A percentile compares a stretch with the other conserved stretches of the same genome.
Evolutionary conservation across 2,113 vertebrate species (phyloP).

Genomic region (Dascyllus trimaculatus): DNA sequence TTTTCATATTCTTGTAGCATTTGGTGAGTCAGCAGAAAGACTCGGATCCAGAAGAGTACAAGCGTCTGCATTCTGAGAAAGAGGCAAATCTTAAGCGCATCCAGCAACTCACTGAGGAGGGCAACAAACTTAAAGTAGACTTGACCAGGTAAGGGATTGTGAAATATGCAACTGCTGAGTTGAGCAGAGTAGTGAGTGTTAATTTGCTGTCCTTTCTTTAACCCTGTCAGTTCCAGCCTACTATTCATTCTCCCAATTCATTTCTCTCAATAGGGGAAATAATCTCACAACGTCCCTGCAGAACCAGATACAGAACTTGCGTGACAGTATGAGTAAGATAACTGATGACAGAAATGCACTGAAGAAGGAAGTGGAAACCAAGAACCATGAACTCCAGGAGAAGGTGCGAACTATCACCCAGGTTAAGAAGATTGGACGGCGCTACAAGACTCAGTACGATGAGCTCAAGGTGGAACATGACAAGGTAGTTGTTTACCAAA

Average conservation of each 20-base stretch:
- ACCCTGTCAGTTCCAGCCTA: accelerated
- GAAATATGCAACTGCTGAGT: neutral
- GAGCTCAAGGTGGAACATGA: conserved; percentile 94
- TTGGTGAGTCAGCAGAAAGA: conserved; percentile 97
- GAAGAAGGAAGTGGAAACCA: conserved; percentile 90
- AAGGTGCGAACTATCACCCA: conserved; percentile 94
- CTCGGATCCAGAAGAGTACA: conserved; percentile 94
- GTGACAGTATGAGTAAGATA: conserved; percentile 88
- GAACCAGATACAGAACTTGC: conserved; percentile 89
- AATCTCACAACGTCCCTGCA: conserved; percentile 89
- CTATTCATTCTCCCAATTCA: neutral
- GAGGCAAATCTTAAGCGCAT: conserved; percentile 93
- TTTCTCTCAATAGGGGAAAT: conserved; percentile 82
- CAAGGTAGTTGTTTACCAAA: conserved; percentile 79
- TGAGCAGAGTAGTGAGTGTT: neutral
- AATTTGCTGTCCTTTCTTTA: neutral
- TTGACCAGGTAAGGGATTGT: conserved; percentile 84
- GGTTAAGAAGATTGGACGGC: conserved; percentile 97
- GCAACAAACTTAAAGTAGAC: conserved; percentile 90
- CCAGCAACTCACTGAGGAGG: conserved; percentile 94
- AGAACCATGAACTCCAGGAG: conserved; percentile 90
- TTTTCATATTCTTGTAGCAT: conserved; percentile 82
- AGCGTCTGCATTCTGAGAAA: conserved; percentile 93
- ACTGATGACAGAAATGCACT: conserved; percentile 87
- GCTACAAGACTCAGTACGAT: conserved; percentile 97